Evolutionary conservation across 2,888 invertebrate genomes (phyloP), one percentile per base, ranked within the genome.

Genomic region (Iphiclides podalirius): DNA sequence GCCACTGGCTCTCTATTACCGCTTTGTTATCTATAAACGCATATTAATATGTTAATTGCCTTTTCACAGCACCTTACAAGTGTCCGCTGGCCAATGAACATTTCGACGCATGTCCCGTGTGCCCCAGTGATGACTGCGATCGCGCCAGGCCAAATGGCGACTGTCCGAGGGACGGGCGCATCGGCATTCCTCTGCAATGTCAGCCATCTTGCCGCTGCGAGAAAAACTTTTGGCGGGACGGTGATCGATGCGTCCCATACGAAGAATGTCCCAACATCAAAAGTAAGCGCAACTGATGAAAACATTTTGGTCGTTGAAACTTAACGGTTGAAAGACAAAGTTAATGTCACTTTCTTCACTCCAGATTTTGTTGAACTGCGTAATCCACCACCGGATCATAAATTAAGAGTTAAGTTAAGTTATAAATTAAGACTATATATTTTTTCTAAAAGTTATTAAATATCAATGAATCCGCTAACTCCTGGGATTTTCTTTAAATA

Each of bases 151-250:
- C 44, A 7, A 17, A 38, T 6, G 49, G 50, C 4, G 17, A 15
- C 1, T 50, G 49, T 23, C 38, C 17, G 13, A 8, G 33, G 7
- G 4, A 34, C 12, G 49, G 49, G 13, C 38, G 40, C 1, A 50
- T 50, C 9, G 50, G 50, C 8, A 50, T 44, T 39, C 17, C 28
- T 1, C 13, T 50, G 14, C 39, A 26, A 14, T 50, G 44, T 35
- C 16, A 35, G 8, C 50, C 50, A 40, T 34, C 33, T 39, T 50
- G 49, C 17, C 33, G 44, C 6, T 50, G 49, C 28, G 39, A 11
- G 33, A 35, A 44, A 20, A 50, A 44, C 13, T 50, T 44, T 14
- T 50, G 49, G 44, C 39, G 49, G 6, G 20, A 50, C 26, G 39
- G 35, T 1, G 28, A 40, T 28, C 23, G 13, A 4, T 50, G 49